phyloP scores from a whole-genome alignment of 2,888 invertebrate genomes.

The Boloria selene region DNA sequence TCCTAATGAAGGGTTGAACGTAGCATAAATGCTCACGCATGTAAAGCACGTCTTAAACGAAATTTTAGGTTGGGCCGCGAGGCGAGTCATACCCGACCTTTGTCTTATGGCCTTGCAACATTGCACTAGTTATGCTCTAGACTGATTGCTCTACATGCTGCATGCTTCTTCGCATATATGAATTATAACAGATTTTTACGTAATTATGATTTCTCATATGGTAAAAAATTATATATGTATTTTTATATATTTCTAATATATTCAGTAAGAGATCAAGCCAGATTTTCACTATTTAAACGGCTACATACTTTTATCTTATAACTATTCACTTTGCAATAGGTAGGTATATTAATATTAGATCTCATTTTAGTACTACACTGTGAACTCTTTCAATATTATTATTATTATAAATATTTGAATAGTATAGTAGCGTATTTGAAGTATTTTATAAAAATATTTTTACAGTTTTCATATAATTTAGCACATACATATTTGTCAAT shows the following conservation, averaged over 20 bases:
- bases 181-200: not conserved
- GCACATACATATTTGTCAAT: constrained; percentile 12
- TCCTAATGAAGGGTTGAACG: constrained; percentile 22
- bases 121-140: constrained; percentile 14
- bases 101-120: constrained; percentile 26
- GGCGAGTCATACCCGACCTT: constrained; percentile 28
- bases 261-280: too few relatives aligned
- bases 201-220: not conserved
- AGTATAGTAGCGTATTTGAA: too few relatives aligned
- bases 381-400: too few relatives aligned
- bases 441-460: constrained; percentile 7
- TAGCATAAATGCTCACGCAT: constrained; percentile 1
- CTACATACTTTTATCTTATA: too few relatives aligned
- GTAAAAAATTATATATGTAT: not conserved
- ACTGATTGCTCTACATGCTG: constrained; percentile 21
- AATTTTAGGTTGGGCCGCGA: constrained; percentile 24
- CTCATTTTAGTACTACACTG: too few relatives aligned
- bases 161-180: not conserved
- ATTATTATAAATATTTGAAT: too few relatives aligned
- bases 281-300: too few relatives aligned
- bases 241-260: not conserved
- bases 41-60: constrained; percentile 20
- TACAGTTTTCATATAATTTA: constrained; percentile 19
- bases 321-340: too few relatives aligned
- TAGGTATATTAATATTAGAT: too few relatives aligned